Conservation (phyloP, 2,888 invertebrate species). For the Ennomos fuscantarius region DNA sequence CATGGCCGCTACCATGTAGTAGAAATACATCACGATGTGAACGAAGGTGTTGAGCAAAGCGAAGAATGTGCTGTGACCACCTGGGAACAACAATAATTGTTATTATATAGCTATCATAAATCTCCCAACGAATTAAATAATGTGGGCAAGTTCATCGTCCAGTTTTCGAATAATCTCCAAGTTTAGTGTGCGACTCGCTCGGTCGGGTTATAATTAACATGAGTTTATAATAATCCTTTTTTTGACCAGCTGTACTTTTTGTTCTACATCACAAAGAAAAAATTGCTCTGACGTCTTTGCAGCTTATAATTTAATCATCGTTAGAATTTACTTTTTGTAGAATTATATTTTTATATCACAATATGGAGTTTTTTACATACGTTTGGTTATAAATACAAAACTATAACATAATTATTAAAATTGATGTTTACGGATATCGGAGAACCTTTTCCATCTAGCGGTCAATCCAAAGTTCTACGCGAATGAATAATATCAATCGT, state of each 20-base stretch:
- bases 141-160: conserved; percentile 14
- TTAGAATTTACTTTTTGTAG: conserved; percentile 6
- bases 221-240: conserved; percentile 5
- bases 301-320: conserved; percentile 11
- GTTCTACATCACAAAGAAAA: conserved; percentile 14
- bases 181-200: conserved; percentile 4
- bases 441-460: not conserved
- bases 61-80: conserved; percentile 98
- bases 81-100: conserved; percentile 77
- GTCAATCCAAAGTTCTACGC: conserved; percentile 8
- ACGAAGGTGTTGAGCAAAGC: conserved; percentile 97
- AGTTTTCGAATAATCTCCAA: not conserved
- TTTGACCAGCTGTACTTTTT: conserved; percentile 11
- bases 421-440: too few species aligned
- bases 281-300: conserved; percentile 23
- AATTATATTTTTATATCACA: not conserved
- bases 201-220: conserved; percentile 6
- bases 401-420: too few species aligned
- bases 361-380: conserved; percentile 1
- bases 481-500: conserved; percentile 13
- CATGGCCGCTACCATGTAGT: conserved; percentile 98
- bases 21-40: conserved; percentile 98
- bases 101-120: not conserved
- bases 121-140: not conserved
- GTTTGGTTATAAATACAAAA: not conserved